Percentiles rank a stretch among this genome's conserved stretches.
Conservation (phyloP, 1,140 invertebrate species). For the Drosophila nannoptera region DNA sequence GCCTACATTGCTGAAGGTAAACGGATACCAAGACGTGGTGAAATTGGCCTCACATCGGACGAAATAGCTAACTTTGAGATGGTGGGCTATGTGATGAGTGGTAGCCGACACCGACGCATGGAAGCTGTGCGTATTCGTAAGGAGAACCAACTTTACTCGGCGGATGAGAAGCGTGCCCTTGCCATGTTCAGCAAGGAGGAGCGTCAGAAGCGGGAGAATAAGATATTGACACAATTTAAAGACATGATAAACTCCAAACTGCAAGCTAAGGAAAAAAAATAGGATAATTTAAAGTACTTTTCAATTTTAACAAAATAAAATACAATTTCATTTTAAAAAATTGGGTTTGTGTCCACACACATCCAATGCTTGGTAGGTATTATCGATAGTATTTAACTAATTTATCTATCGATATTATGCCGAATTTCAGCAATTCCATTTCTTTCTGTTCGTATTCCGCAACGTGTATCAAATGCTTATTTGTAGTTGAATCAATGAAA, state of each 20-base stretch:
- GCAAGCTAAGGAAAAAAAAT: slow-evolving; percentile 77
- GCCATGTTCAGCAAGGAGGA: slow-evolving; percentile 99
- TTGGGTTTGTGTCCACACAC: too few relatives aligned
- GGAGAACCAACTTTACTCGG: slow-evolving; percentile 99
- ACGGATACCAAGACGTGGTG: slow-evolving; percentile 97
- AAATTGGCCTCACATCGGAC: slow-evolving; percentile 98
- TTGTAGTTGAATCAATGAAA: slow-evolving; percentile 15
- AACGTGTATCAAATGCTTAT: slow-evolving; percentile 3
- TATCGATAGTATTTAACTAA: too few relatives aligned
- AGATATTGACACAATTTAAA: slow-evolving; percentile 96
- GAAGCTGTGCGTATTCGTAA: slow-evolving; percentile 99
- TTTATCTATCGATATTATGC: background rate
- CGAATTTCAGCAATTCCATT: background rate
- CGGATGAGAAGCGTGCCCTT: slow-evolving; percentile 98
- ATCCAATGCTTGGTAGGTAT: too few relatives aligned
- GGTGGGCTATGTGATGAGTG: slow-evolving; percentile 99
- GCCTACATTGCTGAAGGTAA: slow-evolving; percentile 99
- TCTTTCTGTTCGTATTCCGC: background rate
- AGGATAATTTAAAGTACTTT: slow-evolving; percentile 3
- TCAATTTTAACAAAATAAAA: too few relatives aligned
- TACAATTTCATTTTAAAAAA: too few relatives aligned
- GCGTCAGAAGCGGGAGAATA: slow-evolving; percentile 95
- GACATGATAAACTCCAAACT: slow-evolving; percentile 91
- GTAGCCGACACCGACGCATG: slow-evolving; percentile 98
- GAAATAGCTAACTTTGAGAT: slow-evolving; percentile 96